Percentiles rank a stretch among this genome's conserved stretches.
phyloP scores from a whole-genome alignment of 1,140 invertebrate species.

The Aphis craccivora region DNA sequence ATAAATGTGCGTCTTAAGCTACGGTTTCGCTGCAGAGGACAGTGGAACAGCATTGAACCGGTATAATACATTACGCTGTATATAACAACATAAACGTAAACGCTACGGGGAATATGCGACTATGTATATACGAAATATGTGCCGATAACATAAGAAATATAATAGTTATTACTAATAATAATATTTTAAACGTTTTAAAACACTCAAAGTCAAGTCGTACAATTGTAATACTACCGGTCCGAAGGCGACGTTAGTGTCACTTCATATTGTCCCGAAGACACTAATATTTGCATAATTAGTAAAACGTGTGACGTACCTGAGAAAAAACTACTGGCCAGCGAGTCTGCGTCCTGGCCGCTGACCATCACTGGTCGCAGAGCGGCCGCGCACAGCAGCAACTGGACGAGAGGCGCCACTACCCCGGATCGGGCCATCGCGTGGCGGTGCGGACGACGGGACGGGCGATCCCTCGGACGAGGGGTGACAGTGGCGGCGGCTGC shows the following conservation, averaged over 20 bases:
- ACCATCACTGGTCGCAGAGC: background rate
- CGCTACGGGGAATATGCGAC: background rate
- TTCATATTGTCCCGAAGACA: background rate
- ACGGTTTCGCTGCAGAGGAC: too few relatives aligned
- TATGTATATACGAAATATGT: too few relatives aligned
- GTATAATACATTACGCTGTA: background rate
- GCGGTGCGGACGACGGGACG: background rate
- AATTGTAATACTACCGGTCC: background rate
- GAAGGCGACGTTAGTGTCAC: too few relatives aligned
- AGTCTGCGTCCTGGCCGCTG: constrained; percentile 70
- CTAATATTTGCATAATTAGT: background rate
- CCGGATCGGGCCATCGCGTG: background rate
- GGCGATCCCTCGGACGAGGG: background rate
- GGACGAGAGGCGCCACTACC: background rate
- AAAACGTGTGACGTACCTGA: constrained; percentile 68
- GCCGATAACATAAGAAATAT: too few relatives aligned
- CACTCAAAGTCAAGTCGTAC: too few relatives aligned
- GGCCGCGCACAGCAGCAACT: constrained; percentile 10
- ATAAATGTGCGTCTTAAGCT: background rate
- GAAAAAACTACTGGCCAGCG: constrained; percentile 77
- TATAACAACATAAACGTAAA: too few relatives aligned
- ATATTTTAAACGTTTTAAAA: background rate
- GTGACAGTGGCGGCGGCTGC: too few relatives aligned
- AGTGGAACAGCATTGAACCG: too few relatives aligned
- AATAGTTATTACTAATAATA: background rate